These are phyloP conservation scores for Campylorhamphus procurvoides DNA, from an alignment of 2,113 vertebrate genomes.

Conservation along the genomic window DNA sequence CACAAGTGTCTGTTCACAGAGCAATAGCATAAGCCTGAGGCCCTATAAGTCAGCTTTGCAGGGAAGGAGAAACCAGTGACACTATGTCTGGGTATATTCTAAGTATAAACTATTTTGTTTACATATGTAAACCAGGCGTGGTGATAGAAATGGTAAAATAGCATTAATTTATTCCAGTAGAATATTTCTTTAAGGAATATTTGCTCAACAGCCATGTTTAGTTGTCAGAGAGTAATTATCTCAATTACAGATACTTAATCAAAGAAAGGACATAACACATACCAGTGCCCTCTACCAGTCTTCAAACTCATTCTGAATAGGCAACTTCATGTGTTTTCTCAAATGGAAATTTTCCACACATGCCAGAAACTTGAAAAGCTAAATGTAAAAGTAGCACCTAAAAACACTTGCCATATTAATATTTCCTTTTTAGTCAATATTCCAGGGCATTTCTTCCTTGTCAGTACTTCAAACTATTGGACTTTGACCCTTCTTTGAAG, in stretches of 20 bases:
- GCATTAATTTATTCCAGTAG: neutral
- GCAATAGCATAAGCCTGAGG: neutral
- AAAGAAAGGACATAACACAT: neutral
- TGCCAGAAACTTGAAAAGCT: neutral
- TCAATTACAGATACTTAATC: neutral
- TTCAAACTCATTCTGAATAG: neutral
- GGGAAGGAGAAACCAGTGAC: conserved; percentile 6
- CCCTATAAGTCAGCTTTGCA: conserved; percentile 9
- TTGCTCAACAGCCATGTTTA: neutral
- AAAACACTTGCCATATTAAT: neutral
- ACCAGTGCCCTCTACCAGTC: neutral
- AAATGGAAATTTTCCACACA: neutral
- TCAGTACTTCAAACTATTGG: conserved; percentile 44
- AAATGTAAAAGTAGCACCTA: neutral
- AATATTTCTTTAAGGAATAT: conserved; percentile 17
- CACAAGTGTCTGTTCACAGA: neutral
- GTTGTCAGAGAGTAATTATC: conserved; percentile 2
- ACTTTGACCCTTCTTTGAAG: conserved; percentile 58
- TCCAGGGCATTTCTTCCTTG: conserved; percentile 10
- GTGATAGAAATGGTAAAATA: conserved; percentile 1
- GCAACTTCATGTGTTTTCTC: fast-evolving
- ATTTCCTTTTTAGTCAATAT: conserved; percentile 24
- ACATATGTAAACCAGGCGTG: neutral
- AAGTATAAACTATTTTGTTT: conserved; percentile 50
- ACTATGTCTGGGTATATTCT: neutral